Evolutionary conservation across 2,888 invertebrate species (phyloP).

Genomic region (Clitarchus hookeri): DNA sequence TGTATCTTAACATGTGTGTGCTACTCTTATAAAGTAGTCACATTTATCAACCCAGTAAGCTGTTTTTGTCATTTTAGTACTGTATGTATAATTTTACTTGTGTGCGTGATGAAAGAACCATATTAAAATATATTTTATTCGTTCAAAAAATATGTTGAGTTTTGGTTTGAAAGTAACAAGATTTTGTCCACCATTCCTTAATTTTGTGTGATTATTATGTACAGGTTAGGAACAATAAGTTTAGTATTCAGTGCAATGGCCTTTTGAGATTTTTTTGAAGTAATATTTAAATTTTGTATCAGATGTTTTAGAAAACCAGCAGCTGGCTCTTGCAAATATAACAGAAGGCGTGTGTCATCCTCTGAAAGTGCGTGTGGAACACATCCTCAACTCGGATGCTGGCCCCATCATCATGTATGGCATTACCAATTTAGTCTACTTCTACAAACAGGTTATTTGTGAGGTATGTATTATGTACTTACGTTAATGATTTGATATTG

Average conservation of each 20-base stretch:
- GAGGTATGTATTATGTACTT: conserved; percentile 56
- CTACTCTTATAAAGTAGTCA: too few relatives aligned
- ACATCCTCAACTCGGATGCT: conserved; percentile 82
- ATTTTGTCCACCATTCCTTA: not conserved
- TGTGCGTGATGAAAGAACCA: too few relatives aligned
- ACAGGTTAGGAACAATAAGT: too few relatives aligned
- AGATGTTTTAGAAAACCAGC: conserved; percentile 71
- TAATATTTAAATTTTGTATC: conserved; percentile 35
- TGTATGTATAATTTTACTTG: too few relatives aligned
- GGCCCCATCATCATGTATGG: conserved; percentile 86
- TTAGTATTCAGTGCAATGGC: not conserved
- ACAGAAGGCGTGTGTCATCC: conserved; percentile 95
- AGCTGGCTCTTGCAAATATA: conserved; percentile 74
- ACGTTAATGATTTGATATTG: too few relatives aligned
- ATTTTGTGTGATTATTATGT: not conserved
- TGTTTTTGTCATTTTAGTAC: too few relatives aligned
- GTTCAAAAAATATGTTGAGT: too few relatives aligned
- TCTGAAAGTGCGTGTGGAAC: conserved; percentile 89
- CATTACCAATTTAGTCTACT: conserved; percentile 84
- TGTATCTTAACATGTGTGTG: too few relatives aligned
- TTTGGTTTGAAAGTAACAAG: too few relatives aligned
- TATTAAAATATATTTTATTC: too few relatives aligned
- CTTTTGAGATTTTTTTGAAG: not conserved
- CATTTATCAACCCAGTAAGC: too few relatives aligned
- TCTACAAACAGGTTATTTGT: conserved; percentile 82